Evolutionary conservation across 2,888 invertebrate species (phyloP).

Genomic region (Oscheius sp.): DNA sequence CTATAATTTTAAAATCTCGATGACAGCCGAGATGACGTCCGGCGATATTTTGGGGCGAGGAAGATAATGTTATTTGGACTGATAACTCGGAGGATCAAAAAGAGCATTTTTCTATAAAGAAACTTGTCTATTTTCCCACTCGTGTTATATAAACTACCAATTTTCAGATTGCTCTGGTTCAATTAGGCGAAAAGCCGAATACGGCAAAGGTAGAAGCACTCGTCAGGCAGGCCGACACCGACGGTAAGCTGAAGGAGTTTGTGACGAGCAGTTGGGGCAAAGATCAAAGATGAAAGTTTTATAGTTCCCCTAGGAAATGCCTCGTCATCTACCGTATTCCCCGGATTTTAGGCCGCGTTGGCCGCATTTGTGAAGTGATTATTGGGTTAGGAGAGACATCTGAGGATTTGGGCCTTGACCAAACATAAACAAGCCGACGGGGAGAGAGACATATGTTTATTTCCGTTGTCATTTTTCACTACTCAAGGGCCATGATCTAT

Average conservation of each 20-base stretch:
- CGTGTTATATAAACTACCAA: too few relatives aligned
- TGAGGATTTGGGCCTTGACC: not conserved
- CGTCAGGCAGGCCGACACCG: constrained; percentile 60
- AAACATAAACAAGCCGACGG: not conserved
- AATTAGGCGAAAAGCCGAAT: constrained; percentile 58
- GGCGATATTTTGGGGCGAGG: not conserved
- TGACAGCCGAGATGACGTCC: not conserved
- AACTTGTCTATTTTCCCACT: not conserved
- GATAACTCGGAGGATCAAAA: too few relatives aligned
- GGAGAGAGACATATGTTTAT: constrained; percentile 21
- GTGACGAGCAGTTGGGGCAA: not conserved
- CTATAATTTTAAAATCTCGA: not conserved
- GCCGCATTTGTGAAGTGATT: constrained; percentile 16
- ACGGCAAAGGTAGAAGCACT: constrained; percentile 56
- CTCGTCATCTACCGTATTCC: not conserved
- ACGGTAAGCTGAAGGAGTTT: constrained; percentile 41
- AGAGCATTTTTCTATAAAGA: not conserved
- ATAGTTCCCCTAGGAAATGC: not conserved
- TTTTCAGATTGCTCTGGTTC: constrained; percentile 52
- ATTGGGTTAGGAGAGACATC: constrained; percentile 25
- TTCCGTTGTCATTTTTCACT: not conserved
- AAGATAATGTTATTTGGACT: too few relatives aligned
- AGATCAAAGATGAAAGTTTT: not conserved
- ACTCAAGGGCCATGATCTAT: constrained; percentile 6
- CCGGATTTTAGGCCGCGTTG: not conserved